Evolutionary conservation across 2,797 vertebrate species (phyloP), one percentile per base, ranked within the genome.

Genomic region (Sebastes variabilis): DNA sequence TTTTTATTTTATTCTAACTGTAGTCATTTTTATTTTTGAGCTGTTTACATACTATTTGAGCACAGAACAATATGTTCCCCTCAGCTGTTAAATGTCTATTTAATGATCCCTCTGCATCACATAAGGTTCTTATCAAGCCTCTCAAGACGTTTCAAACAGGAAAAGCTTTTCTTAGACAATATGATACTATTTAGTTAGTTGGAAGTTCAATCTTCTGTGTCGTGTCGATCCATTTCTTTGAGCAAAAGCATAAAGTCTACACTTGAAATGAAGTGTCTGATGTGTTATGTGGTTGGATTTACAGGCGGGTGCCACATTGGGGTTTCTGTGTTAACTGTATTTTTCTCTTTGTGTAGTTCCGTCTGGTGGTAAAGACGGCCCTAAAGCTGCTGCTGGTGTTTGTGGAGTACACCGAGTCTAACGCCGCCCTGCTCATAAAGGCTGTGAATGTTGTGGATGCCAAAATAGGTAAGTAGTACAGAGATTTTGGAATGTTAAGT

Each of bases 361-460:
- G 98, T 62, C 92, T 99, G 88, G 98, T 99, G 89, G 98, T 99
- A 86, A 99, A 99, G 94, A 99, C 98, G 0, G 96, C 98, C 0
- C 93, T 99, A 82, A 99, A 99, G 91, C 95, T 99, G 81, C 96
- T 99, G 82, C 95, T 99, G 71, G 98, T 99, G 88, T 99, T 99
- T 86, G 98, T 99, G 94, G 98, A 99, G 89, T 99, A 99, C 87
- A 97, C 96, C 0, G 98, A 99, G 89, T 96, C 96, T 11, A 99
- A 99, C 0, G 96, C 98, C 0, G 89, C 94, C 0, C 96, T 99
- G 77, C 95, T 99, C 87, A 97, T 97, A 87, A 96, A 97, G 88
- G 98, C 97, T 36, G 96, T 99, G 61, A 95, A 93, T 11, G 92
- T 89, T 0, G 96, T 97, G 11, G 98, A 99, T 94, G 90, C 93